Percentiles rank a stretch among this genome's conserved stretches.
Conservation (phyloP, 1,140 invertebrate genomes). For the Drosophila virilis region DNA sequence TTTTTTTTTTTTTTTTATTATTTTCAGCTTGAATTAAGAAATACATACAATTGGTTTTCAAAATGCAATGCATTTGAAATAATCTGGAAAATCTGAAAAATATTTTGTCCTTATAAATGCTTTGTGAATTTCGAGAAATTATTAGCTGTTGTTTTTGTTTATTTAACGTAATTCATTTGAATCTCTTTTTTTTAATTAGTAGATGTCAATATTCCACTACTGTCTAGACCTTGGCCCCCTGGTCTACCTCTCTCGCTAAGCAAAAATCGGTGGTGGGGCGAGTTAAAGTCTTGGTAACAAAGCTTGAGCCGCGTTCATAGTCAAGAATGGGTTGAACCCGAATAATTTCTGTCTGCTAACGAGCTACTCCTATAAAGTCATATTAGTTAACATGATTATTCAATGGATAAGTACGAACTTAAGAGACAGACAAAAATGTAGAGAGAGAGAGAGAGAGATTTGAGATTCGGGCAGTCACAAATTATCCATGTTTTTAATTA, state of each 20-base stretch:
- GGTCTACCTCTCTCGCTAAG: not conserved
- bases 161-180: not conserved
- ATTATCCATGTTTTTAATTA: slow-evolving; percentile 30
- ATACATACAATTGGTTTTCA: too few relatives aligned
- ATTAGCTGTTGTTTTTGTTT: not conserved
- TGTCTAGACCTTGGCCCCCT: slow-evolving; percentile 6
- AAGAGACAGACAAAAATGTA: not conserved
- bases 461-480: not conserved
- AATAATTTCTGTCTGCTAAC: too few relatives aligned
- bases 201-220: slow-evolving; percentile 23
- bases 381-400: not conserved
- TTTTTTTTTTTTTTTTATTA: slow-evolving; percentile 15
- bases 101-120: too few relatives aligned
- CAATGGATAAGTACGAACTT: not conserved
- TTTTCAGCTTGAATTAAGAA: not conserved
- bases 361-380: not conserved
- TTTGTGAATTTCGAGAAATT: too few relatives aligned
- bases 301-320: not conserved
- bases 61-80: too few relatives aligned
- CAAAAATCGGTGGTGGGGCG: slow-evolving; percentile 53
- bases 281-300: slow-evolving; percentile 6
- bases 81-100: too few relatives aligned
- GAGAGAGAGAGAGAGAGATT: not conserved
- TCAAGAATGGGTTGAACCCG: not conserved
- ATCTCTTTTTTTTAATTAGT: slow-evolving; percentile 2